Evolutionary conservation across 2,797 vertebrate genomes (phyloP), one percentile per base, ranked within the genome.

Genomic region (Hybognathus amarus): DNA sequence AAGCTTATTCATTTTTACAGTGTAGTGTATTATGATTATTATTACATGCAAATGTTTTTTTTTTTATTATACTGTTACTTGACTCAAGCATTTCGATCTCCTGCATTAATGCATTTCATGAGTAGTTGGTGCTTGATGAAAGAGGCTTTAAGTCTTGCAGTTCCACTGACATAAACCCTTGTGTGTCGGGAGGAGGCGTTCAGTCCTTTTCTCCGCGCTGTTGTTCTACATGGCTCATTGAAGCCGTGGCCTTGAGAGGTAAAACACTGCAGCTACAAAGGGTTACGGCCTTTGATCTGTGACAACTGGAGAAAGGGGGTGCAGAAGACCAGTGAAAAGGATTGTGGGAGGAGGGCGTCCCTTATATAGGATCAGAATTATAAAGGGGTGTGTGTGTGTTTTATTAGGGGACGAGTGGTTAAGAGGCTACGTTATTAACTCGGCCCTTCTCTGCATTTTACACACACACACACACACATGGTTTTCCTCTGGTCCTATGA

Each of bases 261-360:
- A 92, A 94, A 94, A 93, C 88, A 89, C 90, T 89, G 89, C 86
- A 89, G 91, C 92, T 92, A 93, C 93, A 94, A 90, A 94, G 92
- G 93, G 92, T 92, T 89, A 86, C 90, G 90, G 91, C 92, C 92
- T 93, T 93, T 94, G 94, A 93, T 94, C 94, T 94, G 90, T 91
- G 87, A 93, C 91, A 92, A 90, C 92, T 94, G 92, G 92, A 93
- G 93, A 94, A 91, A 92, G 91, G 87, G 88, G 50, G 79, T 17
- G 15, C 15, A 3, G 47, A 61, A 69, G 66, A 47, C 40, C 56
- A 50, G 68, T 77, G 76, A 74, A 75, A 20, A 40, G 71, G 73
- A 66, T 61, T 30, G 61, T 77, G 69, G 70, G 54, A 59, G 59
- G 15, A 64, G 36, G 67, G 18, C 89, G 88, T 89, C 91, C 90